These are phyloP conservation scores for Mustela erminea DNA, from an alignment of 2,797 vertebrate genomes.

Conservation along the genomic window DNA sequence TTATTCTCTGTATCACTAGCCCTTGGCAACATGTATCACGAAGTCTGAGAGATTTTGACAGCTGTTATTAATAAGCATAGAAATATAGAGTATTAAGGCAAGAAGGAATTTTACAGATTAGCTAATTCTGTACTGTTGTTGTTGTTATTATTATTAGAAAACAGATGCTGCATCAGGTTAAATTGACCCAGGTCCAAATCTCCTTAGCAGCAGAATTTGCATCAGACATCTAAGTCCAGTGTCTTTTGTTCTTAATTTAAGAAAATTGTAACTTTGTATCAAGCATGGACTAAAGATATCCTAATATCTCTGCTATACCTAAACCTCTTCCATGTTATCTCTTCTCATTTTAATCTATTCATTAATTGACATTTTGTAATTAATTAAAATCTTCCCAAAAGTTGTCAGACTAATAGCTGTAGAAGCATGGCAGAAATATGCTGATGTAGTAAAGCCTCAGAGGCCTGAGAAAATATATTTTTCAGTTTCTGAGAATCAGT, in stretches of 20 bases:
- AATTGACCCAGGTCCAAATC: background rate
- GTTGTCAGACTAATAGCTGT: background rate
- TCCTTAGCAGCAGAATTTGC: background rate
- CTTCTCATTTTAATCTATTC: background rate
- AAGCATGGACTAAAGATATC: background rate
- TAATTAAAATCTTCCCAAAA: background rate
- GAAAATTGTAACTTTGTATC: background rate
- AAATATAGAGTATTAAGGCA: background rate
- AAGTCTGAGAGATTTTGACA: background rate
- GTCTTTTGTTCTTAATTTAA: background rate
- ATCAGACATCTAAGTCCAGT: background rate
- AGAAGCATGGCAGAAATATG: background rate
- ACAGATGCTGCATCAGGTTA: background rate
- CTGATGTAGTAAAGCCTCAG: background rate
- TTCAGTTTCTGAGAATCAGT: background rate
- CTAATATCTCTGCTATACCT: background rate
- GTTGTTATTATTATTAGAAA: background rate
- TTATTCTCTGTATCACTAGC: background rate
- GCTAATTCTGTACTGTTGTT: background rate
- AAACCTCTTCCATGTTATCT: background rate
- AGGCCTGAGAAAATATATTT: background rate
- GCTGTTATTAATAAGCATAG: too few relatives aligned
- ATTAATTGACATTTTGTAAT: background rate
- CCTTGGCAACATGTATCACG: background rate
- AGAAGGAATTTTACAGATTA: background rate